Conservation (phyloP, 2,797 vertebrate genomes). For the Pangasius macronema region DNA sequence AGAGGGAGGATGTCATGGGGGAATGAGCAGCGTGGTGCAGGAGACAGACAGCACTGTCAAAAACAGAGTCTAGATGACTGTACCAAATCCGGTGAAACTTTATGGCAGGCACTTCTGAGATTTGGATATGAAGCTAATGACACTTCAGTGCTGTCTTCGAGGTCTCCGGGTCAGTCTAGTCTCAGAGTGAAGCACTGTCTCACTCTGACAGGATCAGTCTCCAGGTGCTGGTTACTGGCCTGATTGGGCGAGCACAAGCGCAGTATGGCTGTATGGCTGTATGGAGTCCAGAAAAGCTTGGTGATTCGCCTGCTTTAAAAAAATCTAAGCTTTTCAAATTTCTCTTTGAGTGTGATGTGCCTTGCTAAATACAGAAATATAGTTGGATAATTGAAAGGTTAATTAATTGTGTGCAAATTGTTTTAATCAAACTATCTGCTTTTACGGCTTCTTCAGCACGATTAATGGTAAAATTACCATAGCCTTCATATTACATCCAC, state of each 20-base stretch:
- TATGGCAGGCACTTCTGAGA: slow-evolving; percentile 17
- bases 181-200: slow-evolving; percentile 14
- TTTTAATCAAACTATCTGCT: neutral
- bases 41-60: slow-evolving; percentile 35
- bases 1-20: slow-evolving; percentile 35
- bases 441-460: neutral
- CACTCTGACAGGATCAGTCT: slow-evolving; percentile 32
- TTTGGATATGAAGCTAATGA: slow-evolving; percentile 42
- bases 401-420: neutral
- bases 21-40: slow-evolving; percentile 27
- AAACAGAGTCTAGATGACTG: slow-evolving; percentile 23
- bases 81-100: slow-evolving; percentile 36
- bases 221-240: neutral
- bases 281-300: neutral
- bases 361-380: neutral
- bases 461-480: neutral
- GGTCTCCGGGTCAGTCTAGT: slow-evolving; percentile 15
- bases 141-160: slow-evolving; percentile 33
- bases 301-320: neutral
- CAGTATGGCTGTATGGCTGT: neutral
- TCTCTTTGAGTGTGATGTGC: neutral
- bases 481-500: neutral
- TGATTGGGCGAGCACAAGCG: neutral
- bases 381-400: slow-evolving; percentile 8
- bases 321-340: neutral